Evolutionary conservation across 2,797 vertebrate genomes (phyloP).

Genomic region (Urosaurus nigricauda): DNA sequence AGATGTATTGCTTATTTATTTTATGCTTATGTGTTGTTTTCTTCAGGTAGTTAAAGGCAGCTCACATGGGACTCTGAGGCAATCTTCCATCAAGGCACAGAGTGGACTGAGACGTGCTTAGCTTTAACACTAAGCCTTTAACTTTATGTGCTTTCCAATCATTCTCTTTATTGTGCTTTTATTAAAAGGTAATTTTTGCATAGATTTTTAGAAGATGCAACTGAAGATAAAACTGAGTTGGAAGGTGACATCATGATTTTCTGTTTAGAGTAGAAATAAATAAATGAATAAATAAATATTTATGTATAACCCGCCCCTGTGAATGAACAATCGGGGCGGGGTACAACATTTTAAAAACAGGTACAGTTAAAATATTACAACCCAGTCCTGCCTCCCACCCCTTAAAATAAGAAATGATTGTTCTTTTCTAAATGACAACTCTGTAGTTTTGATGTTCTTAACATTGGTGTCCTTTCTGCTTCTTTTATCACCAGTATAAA

Average conservation of each 20-base stretch:
- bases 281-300: no score
- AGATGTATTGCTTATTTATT: neutral
- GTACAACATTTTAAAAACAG: no score
- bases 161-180: neutral
- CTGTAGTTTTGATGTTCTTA: neutral
- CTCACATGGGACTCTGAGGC: neutral
- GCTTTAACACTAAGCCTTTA: neutral
- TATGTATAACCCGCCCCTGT: no score
- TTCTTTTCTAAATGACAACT: neutral
- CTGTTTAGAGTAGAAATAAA: neutral
- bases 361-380: no score
- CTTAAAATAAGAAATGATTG: no score
- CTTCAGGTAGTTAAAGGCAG: neutral
- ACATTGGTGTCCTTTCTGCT: slow-evolving; percentile 20
- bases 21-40: neutral
- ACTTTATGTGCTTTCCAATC: neutral
- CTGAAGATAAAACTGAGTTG: slow-evolving; percentile 24
- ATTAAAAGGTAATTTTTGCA: neutral
- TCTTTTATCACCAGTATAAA: slow-evolving; percentile 18
- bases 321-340: no score
- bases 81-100: neutral
- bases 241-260: slow-evolving; percentile 20
- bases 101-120: neutral
- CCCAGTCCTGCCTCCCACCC: no score
- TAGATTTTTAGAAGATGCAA: slow-evolving; percentile 1